Evolutionary conservation across 2,888 invertebrate species (phyloP), one percentile per base, ranked within the genome.

Genomic region (Clivina fossor): DNA sequence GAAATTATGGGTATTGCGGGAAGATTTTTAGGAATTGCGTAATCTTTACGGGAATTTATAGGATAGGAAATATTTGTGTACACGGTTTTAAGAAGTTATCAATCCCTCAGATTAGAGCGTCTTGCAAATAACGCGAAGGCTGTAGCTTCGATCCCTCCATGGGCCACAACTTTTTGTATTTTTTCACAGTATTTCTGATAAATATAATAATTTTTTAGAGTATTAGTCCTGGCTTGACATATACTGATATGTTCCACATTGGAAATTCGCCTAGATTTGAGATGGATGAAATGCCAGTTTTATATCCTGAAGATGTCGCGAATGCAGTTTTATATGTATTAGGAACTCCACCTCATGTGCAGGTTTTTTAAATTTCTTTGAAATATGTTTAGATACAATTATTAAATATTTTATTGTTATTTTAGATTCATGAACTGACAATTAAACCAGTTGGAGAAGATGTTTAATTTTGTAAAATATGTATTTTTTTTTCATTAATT

Each of bases 191-290:
- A 16, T 11, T 28, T 4, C 16, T 37, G 9, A 5, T 15, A 13
- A 8, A 19, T 15, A 18, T 19, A 7, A 13, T 44, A 20, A 11
- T 44, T 50, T 62, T 62, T 9, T 63, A 85, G 85, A 82, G 81
- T 63, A 73, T 85, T 38, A 83, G 80, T 35, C 85, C 85, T 1
- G 85, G 84, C 13, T 67, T 82, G 61, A 82, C 83, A 13, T 74
- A 75, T 38, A 83, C 83, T 0, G 77, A 78, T 56, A 72, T 78
- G 38, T 63, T 79, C 33, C 71, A 73, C 64, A 19, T 24, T 20
- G 28, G 20, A 4, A 54, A 43, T 18, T 41, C 28, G 13, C 26
- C 15, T 11, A 30, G 46, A 18, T 46, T 46, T 16, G n/a, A 16
- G 5, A 19, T 46, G 30, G 32, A 28, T 19, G 65, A 69, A 18